phyloP scores from a whole-genome alignment of 1,140 invertebrate genomes.

The Microplitis mediator region DNA sequence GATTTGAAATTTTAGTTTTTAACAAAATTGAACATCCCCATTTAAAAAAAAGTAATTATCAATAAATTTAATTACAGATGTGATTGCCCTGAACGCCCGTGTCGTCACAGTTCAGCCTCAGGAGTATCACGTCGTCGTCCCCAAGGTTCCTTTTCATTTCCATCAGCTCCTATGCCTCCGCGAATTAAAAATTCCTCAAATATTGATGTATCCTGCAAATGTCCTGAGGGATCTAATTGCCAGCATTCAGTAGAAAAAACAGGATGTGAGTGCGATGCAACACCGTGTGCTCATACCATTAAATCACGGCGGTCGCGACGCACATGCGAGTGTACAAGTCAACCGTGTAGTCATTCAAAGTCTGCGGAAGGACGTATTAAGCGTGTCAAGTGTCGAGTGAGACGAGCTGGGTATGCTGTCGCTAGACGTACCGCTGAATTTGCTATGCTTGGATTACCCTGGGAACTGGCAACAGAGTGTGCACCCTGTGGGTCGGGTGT shows the following conservation, averaged over 20 bases:
- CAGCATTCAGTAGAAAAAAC: slow-evolving; percentile 35
- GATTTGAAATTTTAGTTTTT: no score
- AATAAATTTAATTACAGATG: slow-evolving; percentile 42
- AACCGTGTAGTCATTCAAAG: slow-evolving; percentile 50
- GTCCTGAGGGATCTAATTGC: slow-evolving; percentile 41
- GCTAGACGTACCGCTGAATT: slow-evolving; percentile 56
- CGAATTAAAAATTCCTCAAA: slow-evolving; percentile 25
- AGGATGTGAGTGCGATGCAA: slow-evolving; percentile 49
- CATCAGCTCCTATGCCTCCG: slow-evolving; percentile 26
- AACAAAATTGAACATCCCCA: no score
- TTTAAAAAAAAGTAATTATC: neutral
- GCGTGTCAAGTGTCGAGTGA: slow-evolving; percentile 55
- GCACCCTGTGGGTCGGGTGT: slow-evolving; percentile 56
- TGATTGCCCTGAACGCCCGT: slow-evolving; percentile 50
- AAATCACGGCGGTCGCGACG: slow-evolving; percentile 45
- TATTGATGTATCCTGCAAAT: slow-evolving; percentile 38
- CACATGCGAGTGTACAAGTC: slow-evolving; percentile 47
- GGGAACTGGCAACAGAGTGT: slow-evolving; percentile 56
- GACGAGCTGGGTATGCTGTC: slow-evolving; percentile 56
- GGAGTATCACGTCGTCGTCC: slow-evolving; percentile 40
- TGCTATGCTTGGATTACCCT: slow-evolving; percentile 56
- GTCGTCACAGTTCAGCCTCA: slow-evolving; percentile 39
- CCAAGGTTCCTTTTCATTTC: slow-evolving; percentile 39
- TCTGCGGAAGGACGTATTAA: slow-evolving; percentile 53
- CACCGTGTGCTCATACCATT: slow-evolving; percentile 51